Percentiles rank a stretch among this genome's conserved stretches.
These are phyloP conservation scores for Leptura quadrifasciata DNA, from an alignment of 2,888 invertebrate species.

Conservation along the genomic window DNA sequence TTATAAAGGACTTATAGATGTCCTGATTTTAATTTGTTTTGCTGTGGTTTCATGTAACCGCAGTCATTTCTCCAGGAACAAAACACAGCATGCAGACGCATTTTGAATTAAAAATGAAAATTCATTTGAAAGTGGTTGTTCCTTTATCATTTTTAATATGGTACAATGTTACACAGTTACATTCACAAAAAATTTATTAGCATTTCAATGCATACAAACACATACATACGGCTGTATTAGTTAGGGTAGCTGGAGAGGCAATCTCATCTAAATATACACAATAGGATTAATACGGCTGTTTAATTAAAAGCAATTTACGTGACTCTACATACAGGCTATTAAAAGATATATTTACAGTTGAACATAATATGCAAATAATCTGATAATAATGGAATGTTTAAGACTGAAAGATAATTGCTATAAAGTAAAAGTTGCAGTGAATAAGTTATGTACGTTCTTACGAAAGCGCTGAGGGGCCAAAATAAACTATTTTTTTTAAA, in stretches of 20 bases:
- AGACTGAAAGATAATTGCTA: no score
- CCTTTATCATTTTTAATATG: conserved; percentile 3
- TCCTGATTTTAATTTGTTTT: conserved; percentile 40
- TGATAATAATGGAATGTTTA: no score
- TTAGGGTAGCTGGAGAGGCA: neutral
- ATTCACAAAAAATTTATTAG: neutral
- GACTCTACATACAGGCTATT: no score
- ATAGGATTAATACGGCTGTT: neutral
- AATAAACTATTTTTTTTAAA: no score
- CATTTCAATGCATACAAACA: neutral
- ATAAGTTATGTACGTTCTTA: no score
- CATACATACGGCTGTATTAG: conserved; percentile 1
- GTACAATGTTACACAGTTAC: neutral
- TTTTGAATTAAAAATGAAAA: conserved; percentile 21
- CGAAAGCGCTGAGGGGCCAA: no score
- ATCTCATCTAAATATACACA: neutral
- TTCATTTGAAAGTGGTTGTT: neutral
- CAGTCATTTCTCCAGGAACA: neutral
- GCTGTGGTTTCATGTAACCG: conserved; percentile 6
- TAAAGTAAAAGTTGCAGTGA: no score
- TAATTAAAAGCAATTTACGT: no score
- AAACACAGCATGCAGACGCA: neutral
- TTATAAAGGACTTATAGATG: conserved; percentile 40
- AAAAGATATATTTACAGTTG: no score
- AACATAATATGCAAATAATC: no score